These are phyloP conservation scores for Polypterus bichir DNA, from an alignment of 2,113 vertebrate genomes.

Conservation along the genomic window DNA sequence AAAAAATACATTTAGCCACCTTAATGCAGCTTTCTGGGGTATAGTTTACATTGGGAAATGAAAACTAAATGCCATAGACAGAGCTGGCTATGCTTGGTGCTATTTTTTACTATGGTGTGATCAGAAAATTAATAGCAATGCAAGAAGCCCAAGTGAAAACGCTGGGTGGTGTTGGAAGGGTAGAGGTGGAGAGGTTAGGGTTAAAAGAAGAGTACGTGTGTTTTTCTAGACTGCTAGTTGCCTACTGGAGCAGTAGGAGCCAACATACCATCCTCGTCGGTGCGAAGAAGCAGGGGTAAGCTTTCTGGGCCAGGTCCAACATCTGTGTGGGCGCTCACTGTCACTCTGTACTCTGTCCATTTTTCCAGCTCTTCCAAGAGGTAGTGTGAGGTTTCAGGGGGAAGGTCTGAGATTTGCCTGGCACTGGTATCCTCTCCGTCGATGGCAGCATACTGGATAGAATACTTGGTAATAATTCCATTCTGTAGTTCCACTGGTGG, in stretches of 20 bases:
- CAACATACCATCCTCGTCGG: constrained; percentile 99
- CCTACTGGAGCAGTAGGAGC: constrained; percentile 56
- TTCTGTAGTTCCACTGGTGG: constrained; percentile 85
- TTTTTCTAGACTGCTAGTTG: constrained; percentile 22
- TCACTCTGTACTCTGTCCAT: constrained; percentile 93
- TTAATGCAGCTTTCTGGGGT: too few species aligned
- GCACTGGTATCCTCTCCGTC: constrained; percentile 75
- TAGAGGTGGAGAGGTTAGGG: constrained; percentile 12
- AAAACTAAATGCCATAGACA: too few species aligned
- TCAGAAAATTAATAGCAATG: constrained; percentile 14
- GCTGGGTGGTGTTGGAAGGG: constrained; percentile 23
- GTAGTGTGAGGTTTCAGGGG: constrained; percentile 73
- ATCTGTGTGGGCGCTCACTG: constrained; percentile 85
- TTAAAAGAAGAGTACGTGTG: not conserved
- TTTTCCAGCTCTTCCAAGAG: constrained; percentile 98
- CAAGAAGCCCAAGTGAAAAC: constrained; percentile 26
- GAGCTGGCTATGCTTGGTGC: too few species aligned
- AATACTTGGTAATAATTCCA: constrained; percentile 84
- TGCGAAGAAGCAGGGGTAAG: constrained; percentile 80
- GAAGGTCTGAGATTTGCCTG: constrained; percentile 66
- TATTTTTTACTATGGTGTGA: constrained; percentile 6
- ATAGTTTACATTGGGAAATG: too few species aligned
- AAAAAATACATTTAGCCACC: constrained; percentile 8
- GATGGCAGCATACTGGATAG: constrained; percentile 69
- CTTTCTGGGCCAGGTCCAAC: constrained; percentile 92